These are phyloP conservation scores for Merodon equestris DNA, from an alignment of 2,888 invertebrate genomes.

Conservation along the genomic window DNA sequence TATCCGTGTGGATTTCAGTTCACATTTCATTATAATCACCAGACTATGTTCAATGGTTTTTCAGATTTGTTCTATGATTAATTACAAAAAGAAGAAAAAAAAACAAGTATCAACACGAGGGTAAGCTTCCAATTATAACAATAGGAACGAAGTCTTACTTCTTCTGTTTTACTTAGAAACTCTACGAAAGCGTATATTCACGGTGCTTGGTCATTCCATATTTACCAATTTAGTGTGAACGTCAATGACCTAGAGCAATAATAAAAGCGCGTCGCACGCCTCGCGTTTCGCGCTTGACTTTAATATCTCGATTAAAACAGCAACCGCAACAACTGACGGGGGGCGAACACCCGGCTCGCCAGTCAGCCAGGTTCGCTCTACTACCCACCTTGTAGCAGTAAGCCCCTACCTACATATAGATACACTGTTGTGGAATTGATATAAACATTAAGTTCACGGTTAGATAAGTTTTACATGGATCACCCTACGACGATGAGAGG, in stretches of 20 bases:
- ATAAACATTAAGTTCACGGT: slow-evolving; percentile 58
- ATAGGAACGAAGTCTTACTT: no score
- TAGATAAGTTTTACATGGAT: slow-evolving; percentile 56
- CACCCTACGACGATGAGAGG: slow-evolving; percentile 5
- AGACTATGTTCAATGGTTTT: slow-evolving; percentile 66
- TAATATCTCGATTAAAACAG: slow-evolving; percentile 14
- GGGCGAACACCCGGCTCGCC: not conserved
- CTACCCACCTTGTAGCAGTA: no score
- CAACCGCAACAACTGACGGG: not conserved
- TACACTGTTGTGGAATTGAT: slow-evolving; percentile 20
- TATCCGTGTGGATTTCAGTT: slow-evolving; percentile 55
- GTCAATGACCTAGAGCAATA: slow-evolving; percentile 68
- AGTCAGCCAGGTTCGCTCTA: no score
- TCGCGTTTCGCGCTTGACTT: slow-evolving; percentile 34
- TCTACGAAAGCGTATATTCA: slow-evolving; percentile 37
- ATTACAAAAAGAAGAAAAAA: slow-evolving; percentile 43
- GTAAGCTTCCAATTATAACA: no score
- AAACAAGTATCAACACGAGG: no score
- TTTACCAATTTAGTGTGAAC: slow-evolving; percentile 63
- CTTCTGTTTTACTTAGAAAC: not conserved
- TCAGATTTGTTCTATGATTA: slow-evolving; percentile 65
- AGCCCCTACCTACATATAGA: no score
- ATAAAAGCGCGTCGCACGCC: slow-evolving; percentile 15
- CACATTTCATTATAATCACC: slow-evolving; percentile 66
- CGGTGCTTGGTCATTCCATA: slow-evolving; percentile 65